Conservation (phyloP, 35 echinoderm and acorn worm species). For the Ophioderma brevispina region DNA sequence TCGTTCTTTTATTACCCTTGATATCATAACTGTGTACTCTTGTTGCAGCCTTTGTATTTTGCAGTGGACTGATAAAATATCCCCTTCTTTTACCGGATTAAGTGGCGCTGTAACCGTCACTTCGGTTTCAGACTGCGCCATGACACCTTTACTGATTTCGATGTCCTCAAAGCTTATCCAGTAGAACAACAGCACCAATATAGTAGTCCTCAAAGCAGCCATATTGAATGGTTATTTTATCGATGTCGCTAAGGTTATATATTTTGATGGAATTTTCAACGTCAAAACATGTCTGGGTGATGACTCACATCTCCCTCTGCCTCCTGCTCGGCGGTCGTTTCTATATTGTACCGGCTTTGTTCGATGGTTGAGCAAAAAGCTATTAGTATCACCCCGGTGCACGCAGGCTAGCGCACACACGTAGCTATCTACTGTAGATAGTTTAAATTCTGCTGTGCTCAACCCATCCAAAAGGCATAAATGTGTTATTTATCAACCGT, state of each 20-base stretch:
- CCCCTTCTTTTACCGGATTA: not conserved
- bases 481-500: not conserved
- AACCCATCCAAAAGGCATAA: not conserved
- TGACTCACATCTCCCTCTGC: not conserved
- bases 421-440: not conserved
- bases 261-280: not conserved
- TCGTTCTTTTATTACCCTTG: not conserved
- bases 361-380: not conserved
- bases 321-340: not conserved
- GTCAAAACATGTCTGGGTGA: conserved; percentile 5
- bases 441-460: not conserved
- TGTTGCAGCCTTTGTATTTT: not conserved
- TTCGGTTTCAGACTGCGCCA: not conserved
- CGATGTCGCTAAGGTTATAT: not conserved
- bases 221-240: not conserved
- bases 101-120: not conserved
- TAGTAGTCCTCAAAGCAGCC: not conserved
- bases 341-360: not conserved
- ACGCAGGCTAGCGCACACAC: not conserved
- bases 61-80: not conserved
- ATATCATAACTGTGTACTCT: not conserved
- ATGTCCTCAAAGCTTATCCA: not conserved
- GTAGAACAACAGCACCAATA: not conserved
- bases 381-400: not conserved
- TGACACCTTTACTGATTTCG: not conserved